Evolutionary conservation across 2,888 invertebrate species (phyloP), one percentile per base, ranked within the genome.

Genomic region (Ommatoiulus sabulosus): DNA sequence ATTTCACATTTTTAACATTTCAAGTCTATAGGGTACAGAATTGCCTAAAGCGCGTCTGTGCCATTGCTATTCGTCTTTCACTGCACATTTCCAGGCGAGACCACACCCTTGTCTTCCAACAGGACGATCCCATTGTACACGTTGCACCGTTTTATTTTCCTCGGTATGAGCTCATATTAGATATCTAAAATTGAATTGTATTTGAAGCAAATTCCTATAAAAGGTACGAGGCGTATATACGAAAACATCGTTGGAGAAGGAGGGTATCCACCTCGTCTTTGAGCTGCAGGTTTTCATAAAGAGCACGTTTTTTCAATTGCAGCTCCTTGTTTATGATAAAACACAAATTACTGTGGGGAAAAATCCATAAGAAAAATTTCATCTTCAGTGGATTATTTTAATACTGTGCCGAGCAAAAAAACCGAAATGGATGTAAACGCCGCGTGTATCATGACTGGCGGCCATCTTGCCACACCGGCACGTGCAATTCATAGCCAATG

Each of bases 241-340:
- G 72, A 72, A 72, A 72, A 72, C 72, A 72, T 72, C 8, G n/a
- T 24, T 24, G 20, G 24, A 72, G 72, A 2, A 35, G 52, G 72
- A 24, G 63, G 63, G 63, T 63, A 35, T 72, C 52, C 72, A n/a
- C 72, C 72, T 24, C 72, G 72, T 72, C 72, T 72, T 72, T 24
- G 72, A 72, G 72, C 72, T n/a, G 72, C 72, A n/a, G 72, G 24
- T 72, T 72, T 72, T 72, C 72, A 72, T 72, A 72, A 72, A 72
- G 72, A 72, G 72, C 72, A 72, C 72, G 72, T 72, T 72, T 72
- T 72, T 63, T 63, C 63, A 63, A 63, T 63, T 63, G 63, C 63
- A 20, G 63, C 63, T 63, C 63, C 63, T 63, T 63, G 63, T 63
- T 63, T 63, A 63, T 63, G 63, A 63, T 63, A 63, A 63, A 63